Percentiles rank a stretch among this genome's conserved stretches.
phyloP scores from a whole-genome alignment of 2,113 vertebrate species.

The Capricornis sumatraensis region DNA sequence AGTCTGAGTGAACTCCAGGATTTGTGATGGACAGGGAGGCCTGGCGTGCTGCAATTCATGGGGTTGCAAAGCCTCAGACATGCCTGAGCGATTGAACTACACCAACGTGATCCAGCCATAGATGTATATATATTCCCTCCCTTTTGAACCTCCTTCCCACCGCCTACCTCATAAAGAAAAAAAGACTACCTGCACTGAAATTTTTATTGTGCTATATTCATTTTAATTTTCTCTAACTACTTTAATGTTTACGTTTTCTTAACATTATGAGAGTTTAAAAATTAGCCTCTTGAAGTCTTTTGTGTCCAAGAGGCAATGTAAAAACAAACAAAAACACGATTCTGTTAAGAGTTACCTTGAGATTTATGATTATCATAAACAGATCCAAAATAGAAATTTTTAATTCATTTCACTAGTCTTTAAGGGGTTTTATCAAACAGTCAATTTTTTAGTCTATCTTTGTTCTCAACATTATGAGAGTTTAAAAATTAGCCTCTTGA shows the following conservation, averaged over 20 bases:
- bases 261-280: neutral
- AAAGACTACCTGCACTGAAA: neutral
- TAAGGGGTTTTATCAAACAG: neutral
- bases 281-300: neutral
- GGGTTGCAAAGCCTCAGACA: too few relatives aligned
- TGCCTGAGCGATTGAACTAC: accelerated
- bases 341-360: neutral
- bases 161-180: neutral
- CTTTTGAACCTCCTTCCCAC: neutral
- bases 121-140: neutral
- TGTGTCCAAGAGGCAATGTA: neutral
- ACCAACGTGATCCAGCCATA: neutral
- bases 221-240: neutral
- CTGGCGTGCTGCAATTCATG: too few relatives aligned
- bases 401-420: neutral
- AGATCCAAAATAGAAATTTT: neutral
- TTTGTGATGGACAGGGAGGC: too few relatives aligned
- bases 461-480: neutral
- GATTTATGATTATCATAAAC: neutral
- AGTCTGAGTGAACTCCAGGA: too few relatives aligned
- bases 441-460: neutral
- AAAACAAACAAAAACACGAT: neutral
- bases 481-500: neutral
- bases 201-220: neutral
- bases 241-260: neutral